A percentile compares a stretch with the other conserved stretches of the same genome.
phyloP scores from a whole-genome alignment of 2,888 invertebrate genomes.

The Rambutsinella grinnellia region DNA sequence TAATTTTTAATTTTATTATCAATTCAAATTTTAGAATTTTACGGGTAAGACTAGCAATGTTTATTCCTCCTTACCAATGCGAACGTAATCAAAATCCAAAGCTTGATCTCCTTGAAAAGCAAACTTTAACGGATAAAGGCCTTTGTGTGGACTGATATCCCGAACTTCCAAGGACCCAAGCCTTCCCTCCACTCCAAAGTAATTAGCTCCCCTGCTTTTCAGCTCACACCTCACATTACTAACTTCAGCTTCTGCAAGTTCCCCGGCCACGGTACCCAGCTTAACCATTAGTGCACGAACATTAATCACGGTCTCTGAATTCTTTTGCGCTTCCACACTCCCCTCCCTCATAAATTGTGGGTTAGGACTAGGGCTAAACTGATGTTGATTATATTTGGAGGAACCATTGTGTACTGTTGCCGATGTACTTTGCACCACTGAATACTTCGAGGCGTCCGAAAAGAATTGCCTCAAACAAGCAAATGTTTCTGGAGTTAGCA shows the following conservation, averaged over 20 bases:
- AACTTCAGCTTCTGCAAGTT: conserved; percentile 60
- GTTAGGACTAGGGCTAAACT: not conserved
- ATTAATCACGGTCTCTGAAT: conserved; percentile 62
- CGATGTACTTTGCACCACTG: not conserved
- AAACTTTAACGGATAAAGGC: conserved; percentile 64
- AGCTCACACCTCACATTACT: conserved; percentile 60
- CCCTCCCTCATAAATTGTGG: not conserved
- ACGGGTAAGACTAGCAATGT: no score
- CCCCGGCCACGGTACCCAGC: conserved; percentile 45
- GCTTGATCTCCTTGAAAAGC: conserved; percentile 75
- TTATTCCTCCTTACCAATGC: conserved; percentile 49
- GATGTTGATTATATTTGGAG: not conserved
- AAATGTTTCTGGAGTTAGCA: conserved; percentile 68
- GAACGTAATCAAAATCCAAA: conserved; percentile 72
- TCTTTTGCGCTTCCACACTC: conserved; percentile 46
- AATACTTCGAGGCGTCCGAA: conserved; percentile 57
- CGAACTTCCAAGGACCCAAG: conserved; percentile 62
- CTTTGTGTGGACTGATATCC: conserved; percentile 59
- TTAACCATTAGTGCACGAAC: conserved; percentile 62
- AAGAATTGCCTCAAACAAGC: conserved; percentile 62
- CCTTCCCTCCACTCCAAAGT: conserved; percentile 62
- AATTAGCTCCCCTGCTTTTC: conserved; percentile 54
- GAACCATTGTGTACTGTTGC: not conserved
- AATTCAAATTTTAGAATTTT: not conserved
- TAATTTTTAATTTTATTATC: not conserved